Percentiles rank a stretch among this genome's conserved stretches.
Evolutionary conservation across 2,113 vertebrate species (phyloP).

Genomic region (Lampris megalopsis): DNA sequence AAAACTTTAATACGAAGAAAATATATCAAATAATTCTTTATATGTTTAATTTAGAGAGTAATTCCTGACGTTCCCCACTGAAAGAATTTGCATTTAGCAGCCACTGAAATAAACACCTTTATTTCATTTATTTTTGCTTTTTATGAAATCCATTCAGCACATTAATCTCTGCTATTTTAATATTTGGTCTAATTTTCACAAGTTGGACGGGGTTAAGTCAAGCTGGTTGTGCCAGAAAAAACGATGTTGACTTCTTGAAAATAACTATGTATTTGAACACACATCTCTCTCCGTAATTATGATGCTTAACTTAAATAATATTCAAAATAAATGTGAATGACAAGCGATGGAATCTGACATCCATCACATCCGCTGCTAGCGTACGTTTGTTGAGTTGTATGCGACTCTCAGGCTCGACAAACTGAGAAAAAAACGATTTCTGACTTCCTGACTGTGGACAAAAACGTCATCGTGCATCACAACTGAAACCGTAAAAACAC

Average conservation of each 20-base stretch:
- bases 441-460: conserved; percentile 1
- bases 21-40: too few species aligned
- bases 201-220: too few species aligned
- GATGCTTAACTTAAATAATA: not conserved
- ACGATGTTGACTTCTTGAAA: not conserved
- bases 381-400: not conserved
- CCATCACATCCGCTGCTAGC: not conserved
- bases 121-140: too few species aligned
- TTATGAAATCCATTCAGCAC: not conserved
- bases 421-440: not conserved
- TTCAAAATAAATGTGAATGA: not conserved
- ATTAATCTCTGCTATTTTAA: too few species aligned
- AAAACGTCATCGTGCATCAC: not conserved
- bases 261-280: not conserved
- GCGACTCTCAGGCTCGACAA: too few species aligned
- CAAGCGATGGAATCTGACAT: not conserved
- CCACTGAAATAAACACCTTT: too few species aligned
- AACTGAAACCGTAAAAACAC: not conserved
- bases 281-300: not conserved
- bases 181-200: too few species aligned
- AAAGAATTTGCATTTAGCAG: too few species aligned
- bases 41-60: too few species aligned
- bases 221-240: not conserved
- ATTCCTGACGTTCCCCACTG: too few species aligned
- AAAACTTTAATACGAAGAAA: too few species aligned